These are phyloP conservation scores for Calliphora vicina DNA, from an alignment of 1,140 invertebrate genomes.

Conservation along the genomic window DNA sequence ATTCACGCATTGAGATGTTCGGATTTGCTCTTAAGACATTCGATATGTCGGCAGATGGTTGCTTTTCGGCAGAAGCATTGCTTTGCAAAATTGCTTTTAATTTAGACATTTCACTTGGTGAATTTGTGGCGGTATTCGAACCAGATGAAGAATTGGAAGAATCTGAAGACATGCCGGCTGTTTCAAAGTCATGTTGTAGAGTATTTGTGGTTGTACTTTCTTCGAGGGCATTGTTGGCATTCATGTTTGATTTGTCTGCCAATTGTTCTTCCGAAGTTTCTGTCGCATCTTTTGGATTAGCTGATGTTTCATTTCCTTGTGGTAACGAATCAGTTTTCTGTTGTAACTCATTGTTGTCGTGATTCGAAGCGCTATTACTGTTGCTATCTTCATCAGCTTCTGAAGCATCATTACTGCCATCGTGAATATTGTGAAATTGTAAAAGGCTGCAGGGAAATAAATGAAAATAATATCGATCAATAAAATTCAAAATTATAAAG, in stretches of 20 bases:
- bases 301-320: not conserved
- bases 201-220: not conserved
- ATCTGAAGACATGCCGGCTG: slow-evolving; percentile 22
- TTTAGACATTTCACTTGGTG: slow-evolving; percentile 51
- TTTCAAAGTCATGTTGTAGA: slow-evolving; percentile 45
- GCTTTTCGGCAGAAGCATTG: not conserved
- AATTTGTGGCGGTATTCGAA: slow-evolving; percentile 39
- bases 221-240: slow-evolving; percentile 30
- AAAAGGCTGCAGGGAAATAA: slow-evolving; percentile 68
- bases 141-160: slow-evolving; percentile 45
- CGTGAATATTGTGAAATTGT: slow-evolving; percentile 74
- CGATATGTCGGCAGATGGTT: slow-evolving; percentile 60
- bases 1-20: slow-evolving; percentile 79
- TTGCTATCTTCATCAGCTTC: slow-evolving; percentile 54
- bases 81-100: slow-evolving; percentile 57
- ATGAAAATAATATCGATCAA: not conserved
- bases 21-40: slow-evolving; percentile 74
- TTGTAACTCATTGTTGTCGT: slow-evolving; percentile 66
- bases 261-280: not conserved
- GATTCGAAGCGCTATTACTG: slow-evolving; percentile 50
- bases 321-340: slow-evolving; percentile 32
- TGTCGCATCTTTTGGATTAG: slow-evolving; percentile 8
- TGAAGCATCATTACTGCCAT: slow-evolving; percentile 67
- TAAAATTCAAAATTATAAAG: not conserved
- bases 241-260: not conserved